Percentiles rank a stretch among this genome's conserved stretches.
phyloP scores from a whole-genome alignment of 2,888 invertebrate species.

The Amblyjoppa proteus region DNA sequence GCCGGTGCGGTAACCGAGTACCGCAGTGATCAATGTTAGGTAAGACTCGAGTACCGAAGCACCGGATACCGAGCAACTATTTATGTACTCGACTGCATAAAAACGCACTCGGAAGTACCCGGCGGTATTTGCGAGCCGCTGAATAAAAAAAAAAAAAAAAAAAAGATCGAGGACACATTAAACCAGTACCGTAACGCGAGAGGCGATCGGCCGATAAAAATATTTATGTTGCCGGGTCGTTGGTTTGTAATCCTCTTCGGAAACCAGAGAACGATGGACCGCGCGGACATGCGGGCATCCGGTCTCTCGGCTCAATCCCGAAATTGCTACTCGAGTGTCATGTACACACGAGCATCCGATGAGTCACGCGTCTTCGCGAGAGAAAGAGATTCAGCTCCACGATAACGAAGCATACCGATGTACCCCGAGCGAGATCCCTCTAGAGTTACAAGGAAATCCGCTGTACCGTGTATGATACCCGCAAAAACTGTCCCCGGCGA shows the following conservation, averaged over 20 bases:
- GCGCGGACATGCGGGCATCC: slow-evolving; percentile 62
- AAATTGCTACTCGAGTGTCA: slow-evolving; percentile 45
- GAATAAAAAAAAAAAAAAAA: background rate
- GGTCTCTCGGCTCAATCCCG: slow-evolving; percentile 36
- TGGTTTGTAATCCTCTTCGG: slow-evolving; percentile 16
- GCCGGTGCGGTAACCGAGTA: too few species aligned
- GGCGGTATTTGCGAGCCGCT: background rate
- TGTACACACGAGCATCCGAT: background rate
- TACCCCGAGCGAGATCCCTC: slow-evolving; percentile 10
- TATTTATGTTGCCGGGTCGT: background rate
- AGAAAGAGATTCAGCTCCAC: background rate
- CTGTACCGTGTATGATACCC: background rate
- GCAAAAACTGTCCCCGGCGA: slow-evolving; percentile 16
- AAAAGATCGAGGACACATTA: background rate
- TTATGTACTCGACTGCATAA: background rate
- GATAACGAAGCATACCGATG: slow-evolving; percentile 24
- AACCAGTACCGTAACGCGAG: slow-evolving; percentile 19
- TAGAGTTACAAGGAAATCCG: slow-evolving; percentile 20
- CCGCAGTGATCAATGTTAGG: too few species aligned
- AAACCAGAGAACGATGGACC: slow-evolving; percentile 53
- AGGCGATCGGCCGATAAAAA: slow-evolving; percentile 37
- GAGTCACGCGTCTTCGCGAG: slow-evolving; percentile 9
- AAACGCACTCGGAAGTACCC: background rate
- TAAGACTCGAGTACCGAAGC: background rate
- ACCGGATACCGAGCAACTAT: background rate